A percentile compares a stretch with the other conserved stretches of the same genome.
phyloP scores from a whole-genome alignment of 2,888 invertebrate genomes.

The Tanytarsus gracilentus region DNA sequence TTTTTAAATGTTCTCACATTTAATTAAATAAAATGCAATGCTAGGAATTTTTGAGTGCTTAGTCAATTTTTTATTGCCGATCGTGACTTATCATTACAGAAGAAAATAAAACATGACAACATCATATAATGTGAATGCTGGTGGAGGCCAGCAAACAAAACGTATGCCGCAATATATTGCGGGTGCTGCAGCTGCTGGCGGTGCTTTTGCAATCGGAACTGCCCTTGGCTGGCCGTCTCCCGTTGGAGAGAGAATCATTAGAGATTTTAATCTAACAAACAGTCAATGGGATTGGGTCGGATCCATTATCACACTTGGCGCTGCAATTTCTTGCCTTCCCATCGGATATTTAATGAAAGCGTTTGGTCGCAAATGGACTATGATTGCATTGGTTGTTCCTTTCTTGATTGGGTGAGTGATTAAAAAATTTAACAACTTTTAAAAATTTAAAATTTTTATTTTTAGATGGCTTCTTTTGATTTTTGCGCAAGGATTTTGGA shows the following conservation, averaged over 20 bases:
- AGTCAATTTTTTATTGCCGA: background rate
- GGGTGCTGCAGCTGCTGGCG: slow-evolving; percentile 51
- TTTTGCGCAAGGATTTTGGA: slow-evolving; percentile 54
- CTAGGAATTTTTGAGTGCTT: background rate
- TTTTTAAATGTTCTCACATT: too few species aligned
- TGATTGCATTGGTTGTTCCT: slow-evolving; percentile 58
- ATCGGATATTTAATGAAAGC: slow-evolving; percentile 15
- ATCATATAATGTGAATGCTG: background rate
- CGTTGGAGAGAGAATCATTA: slow-evolving; percentile 47
- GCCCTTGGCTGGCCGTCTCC: slow-evolving; percentile 71
- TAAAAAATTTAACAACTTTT: slow-evolving; percentile 55
- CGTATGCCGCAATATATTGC: slow-evolving; percentile 39
- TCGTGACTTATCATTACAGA: background rate
- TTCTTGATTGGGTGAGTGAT: slow-evolving; percentile 63
- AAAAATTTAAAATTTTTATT: slow-evolving; percentile 52
- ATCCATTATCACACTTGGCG: background rate
- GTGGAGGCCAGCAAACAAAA: background rate
- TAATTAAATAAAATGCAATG: background rate
- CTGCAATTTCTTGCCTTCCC: background rate
- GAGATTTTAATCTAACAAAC: slow-evolving; percentile 12
- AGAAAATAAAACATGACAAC: background rate
- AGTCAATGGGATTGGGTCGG: background rate
- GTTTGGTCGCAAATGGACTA: slow-evolving; percentile 55
- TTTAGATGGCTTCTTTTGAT: slow-evolving; percentile 66
- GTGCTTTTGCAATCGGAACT: slow-evolving; percentile 67